Evolutionary conservation across 2,888 invertebrate genomes (phyloP).

Genomic region (Augiades crinisus): DNA sequence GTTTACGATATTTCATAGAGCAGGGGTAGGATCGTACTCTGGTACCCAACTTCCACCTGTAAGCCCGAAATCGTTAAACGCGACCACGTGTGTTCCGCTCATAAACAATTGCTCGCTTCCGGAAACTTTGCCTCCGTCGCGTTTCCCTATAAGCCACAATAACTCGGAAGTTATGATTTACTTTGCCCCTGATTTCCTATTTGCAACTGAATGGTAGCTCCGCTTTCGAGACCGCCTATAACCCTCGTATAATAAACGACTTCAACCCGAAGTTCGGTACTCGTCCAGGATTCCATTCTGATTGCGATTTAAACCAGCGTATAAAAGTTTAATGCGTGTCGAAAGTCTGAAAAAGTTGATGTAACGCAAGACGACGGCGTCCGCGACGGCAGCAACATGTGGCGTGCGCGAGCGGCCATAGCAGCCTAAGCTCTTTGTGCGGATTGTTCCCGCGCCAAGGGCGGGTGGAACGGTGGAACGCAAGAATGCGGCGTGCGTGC

Average conservation of each 20-base stretch:
- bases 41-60: conserved; percentile 12
- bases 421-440: conserved; percentile 48
- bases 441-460: conserved; percentile 46
- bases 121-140: background rate
- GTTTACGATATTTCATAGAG: background rate
- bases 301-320: background rate
- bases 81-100: conserved; percentile 20
- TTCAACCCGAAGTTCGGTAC: background rate
- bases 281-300: background rate
- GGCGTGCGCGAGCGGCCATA: conserved; percentile 22
- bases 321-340: background rate
- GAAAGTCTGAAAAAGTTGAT: conserved; percentile 15
- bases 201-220: background rate
- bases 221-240: background rate
- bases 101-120: conserved; percentile 14
- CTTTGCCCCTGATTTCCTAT: background rate
- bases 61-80: conserved; percentile 7
- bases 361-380: background rate
- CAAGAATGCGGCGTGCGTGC: conserved; percentile 79
- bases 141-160: background rate
- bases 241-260: background rate
- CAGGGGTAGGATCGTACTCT: background rate
- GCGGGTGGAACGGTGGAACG: conserved; percentile 53
- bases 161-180: conserved; percentile 7
- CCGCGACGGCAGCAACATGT: conserved; percentile 28